Evolutionary conservation across 2,888 invertebrate species (phyloP).

Genomic region (Iphiclides podalirius): DNA sequence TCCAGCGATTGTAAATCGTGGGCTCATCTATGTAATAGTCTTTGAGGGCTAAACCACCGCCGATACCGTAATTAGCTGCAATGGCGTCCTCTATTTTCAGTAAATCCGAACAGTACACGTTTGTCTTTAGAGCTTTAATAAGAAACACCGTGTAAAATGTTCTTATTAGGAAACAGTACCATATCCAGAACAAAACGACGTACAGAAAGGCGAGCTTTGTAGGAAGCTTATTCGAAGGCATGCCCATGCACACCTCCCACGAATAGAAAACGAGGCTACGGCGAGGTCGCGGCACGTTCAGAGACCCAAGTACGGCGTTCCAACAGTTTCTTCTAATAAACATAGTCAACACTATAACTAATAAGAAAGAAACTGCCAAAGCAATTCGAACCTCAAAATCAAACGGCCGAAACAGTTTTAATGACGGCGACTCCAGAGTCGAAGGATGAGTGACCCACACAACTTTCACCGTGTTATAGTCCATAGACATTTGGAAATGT

Average conservation of each 20-base stretch:
- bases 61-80: constrained; percentile 47
- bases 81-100: constrained; percentile 52
- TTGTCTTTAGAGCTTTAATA: constrained; percentile 55
- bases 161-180: constrained; percentile 60
- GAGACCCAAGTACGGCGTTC: constrained; percentile 1
- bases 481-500: constrained; percentile 52
- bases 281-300: constrained; percentile 4
- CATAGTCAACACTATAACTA: constrained; percentile 42
- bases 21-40: constrained; percentile 56
- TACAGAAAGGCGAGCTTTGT: constrained; percentile 42
- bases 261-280: constrained; percentile 41
- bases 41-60: constrained; percentile 52
- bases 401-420: constrained; percentile 59
- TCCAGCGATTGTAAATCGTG: constrained; percentile 49
- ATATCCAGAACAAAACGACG: constrained; percentile 53
- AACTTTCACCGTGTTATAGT: constrained; percentile 41
- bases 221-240: constrained; percentile 47
- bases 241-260: constrained; percentile 61
- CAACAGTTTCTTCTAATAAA: constrained; percentile 41
- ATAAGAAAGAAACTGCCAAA: constrained; percentile 42
- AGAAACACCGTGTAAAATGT: constrained; percentile 61
- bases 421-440: constrained; percentile 43
- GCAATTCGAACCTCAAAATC: constrained; percentile 40
- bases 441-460: constrained; percentile 58
- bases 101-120: constrained; percentile 45